Base-by-base conservation (phyloP, 2,113 vertebrate genomes). In the Macquaria ambigua region DNA sequence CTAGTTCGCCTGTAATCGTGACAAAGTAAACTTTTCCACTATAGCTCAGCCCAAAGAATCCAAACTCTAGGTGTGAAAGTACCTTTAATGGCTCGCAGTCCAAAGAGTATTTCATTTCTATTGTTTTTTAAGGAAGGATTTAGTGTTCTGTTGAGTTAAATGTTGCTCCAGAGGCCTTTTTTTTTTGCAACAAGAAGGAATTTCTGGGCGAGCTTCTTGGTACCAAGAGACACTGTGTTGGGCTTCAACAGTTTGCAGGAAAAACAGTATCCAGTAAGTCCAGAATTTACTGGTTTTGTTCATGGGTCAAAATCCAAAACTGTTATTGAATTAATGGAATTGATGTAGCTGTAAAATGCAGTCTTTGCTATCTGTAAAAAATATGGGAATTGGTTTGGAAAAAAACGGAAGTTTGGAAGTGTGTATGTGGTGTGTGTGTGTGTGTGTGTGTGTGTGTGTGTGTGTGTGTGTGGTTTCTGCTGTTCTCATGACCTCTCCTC, bases 401-500 rank as follows among this genome's bases (percentile, higher is more conserved):
- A n/a, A n/a, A n/a, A 62, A 75, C 41, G 59, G n/a, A 76, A 59
- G 39, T 28, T 25, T 4, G 28, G 4, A 61, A 39, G 58, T 25
- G 58, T 55, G 68, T 25, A 6, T 71, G 34, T 39, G 3, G 34
- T 34, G 55, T 74, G 68, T 70, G 23, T 59, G 34, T 52, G 52
- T 34, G 34, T 34, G 55, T 74, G 68, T 70, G 23, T 59, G 34
- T 52, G 52, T 34, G 34, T 34, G 55, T 74, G 68, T 70, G 23
- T 34, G 34, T 34, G 55, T 74, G 68, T 70, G 23, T 59, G 34
- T 52, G 52, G 77, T 70, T 81, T 56, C 25, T 46, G 72, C 81
- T 69, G 90, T 96, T 95, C 95, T 94, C 95, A 96, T 94, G 94
- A 94, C 92, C 93, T 93, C 83, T 89, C 70, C 73, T 68, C 74